Evolutionary conservation across 2,888 invertebrate genomes (phyloP), one percentile per base, ranked within the genome.

Genomic region (Alcis repandata): DNA sequence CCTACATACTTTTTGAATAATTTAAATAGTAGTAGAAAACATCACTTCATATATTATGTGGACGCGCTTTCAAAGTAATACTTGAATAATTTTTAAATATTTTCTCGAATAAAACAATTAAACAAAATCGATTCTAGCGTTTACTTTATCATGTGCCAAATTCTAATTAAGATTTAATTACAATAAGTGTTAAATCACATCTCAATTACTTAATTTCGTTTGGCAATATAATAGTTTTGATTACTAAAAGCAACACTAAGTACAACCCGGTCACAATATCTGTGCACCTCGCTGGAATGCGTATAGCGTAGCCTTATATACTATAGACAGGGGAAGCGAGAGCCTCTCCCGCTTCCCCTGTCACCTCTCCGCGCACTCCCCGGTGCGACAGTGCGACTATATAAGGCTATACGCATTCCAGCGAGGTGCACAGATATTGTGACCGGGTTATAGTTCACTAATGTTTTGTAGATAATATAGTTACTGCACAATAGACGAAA

Each of bases 241-340:
- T 56, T 65, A 52, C 56, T 57, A 52, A 51, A 57, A 65, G 56
- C 65, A 33, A 49, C 56, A 51, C 49, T 56, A 27, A 59, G 33
- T 48, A 53, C n/a, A n/a, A n/a, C n/a, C n/a, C n/a, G n/a, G n/a
- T n/a, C n/a, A n/a, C n/a, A n/a, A n/a, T n/a, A n/a, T n/a, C n/a
- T n/a, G n/a, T n/a, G n/a, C n/a, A n/a, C n/a, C n/a, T n/a, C n/a
- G n/a, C n/a, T n/a, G n/a, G n/a, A n/a, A n/a, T n/a, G n/a, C n/a
- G n/a, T n/a, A n/a, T n/a, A n/a, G n/a, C n/a, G n/a, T n/a, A n/a
- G n/a, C n/a, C n/a, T n/a, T n/a, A n/a, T n/a, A n/a, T n/a, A n/a
- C n/a, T n/a, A n/a, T n/a, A n/a, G n/a, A n/a, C n/a, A n/a, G n/a
- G n/a, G n/a, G n/a, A n/a, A n/a, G n/a, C n/a, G n/a, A n/a, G n/a